Base-by-base conservation (phyloP, 2,888 invertebrate genomes). In the Aradus depressus region DNA sequence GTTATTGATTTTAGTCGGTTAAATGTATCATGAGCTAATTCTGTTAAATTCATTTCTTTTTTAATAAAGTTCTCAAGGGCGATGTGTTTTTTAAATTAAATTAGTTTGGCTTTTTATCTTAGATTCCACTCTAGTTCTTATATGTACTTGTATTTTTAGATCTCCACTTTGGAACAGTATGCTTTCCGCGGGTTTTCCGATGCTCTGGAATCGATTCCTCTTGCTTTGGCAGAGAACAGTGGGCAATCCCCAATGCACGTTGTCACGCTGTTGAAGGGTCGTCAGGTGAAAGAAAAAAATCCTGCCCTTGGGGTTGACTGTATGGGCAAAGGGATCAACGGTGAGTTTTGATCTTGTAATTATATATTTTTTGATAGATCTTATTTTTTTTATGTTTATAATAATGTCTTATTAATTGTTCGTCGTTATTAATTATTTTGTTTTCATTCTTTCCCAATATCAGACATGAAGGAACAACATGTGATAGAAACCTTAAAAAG, bases 401-500 rank as follows among this genome's bases (percentile, higher is more conserved):
- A 12, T n/a, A 10, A n/a, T 14, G 25, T 41, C 8, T 41, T 41
- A 1, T 3, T n/a, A 10, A 8, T 28, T 28, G n/a, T n/a, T n/a
- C n/a, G 6, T 18, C n/a, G 4, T 37, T 3, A 18, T 4, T 37
- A 37, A 37, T 37, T 37, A 37, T 21, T 37, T 12, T 12, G 21
- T 14, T 19, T 38, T 6, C 21, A 22, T n/a, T n/a, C n/a, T 21
- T 10, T 38, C 58, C 59, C 35, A 54, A 38, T 67, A 67, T 2
- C 72, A 76, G 91, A 98, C 70, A 98, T 98, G 98, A 87, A 89
- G 65, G 75, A 75, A 5, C 87, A 92, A 70, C 86, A 91, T 67
- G 96, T 99, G 12, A 86, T 98, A 53, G 98, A 99, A 72, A 93
- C 98, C 1, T 75, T 98, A 44, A 84, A 89, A 68, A 91, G 93